Evolutionary conservation across 92 coral and sea anemone genomes (phyloP).

Genomic region (Umimayanthus chanpuru): DNA sequence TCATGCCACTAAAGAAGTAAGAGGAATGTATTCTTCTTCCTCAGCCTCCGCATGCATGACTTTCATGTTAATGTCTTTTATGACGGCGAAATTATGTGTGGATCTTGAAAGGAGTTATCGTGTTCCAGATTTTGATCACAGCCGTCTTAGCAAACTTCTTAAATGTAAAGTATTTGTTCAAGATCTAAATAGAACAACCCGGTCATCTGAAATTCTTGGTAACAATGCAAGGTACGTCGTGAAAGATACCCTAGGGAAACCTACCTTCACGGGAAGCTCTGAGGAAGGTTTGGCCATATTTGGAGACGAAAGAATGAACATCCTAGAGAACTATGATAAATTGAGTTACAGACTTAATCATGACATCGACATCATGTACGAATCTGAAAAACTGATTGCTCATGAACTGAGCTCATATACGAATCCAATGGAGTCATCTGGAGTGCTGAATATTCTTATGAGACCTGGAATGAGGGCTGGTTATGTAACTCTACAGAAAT

Average conservation of each 20-base stretch:
- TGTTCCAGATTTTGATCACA: background rate
- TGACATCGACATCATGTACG: constrained; percentile 25
- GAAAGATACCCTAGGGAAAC: constrained; percentile 7
- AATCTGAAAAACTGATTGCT: constrained; percentile 8
- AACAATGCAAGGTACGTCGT: background rate
- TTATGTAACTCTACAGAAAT: constrained; percentile 17
- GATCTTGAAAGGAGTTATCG: background rate
- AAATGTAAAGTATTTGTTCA: constrained; percentile 26
- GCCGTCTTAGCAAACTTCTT: constrained; percentile 4
- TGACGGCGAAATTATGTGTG: background rate
- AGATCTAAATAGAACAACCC: constrained; percentile 13
- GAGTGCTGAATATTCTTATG: constrained; percentile 27
- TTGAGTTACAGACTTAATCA: constrained; percentile 12
- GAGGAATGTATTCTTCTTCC: background rate
- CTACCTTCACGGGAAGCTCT: constrained; percentile 30
- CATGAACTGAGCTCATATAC: background rate
- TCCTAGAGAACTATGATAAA: background rate
- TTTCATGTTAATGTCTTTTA: background rate
- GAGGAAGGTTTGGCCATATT: constrained; percentile 35
- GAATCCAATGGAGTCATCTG: background rate
- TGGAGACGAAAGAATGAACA: background rate
- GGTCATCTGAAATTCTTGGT: constrained; percentile 30
- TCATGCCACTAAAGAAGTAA: background rate
- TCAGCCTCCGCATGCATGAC: background rate
- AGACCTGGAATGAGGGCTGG: constrained; percentile 21